Evolutionary conservation across 2,113 vertebrate genomes (phyloP).

Genomic region (Taxidea taxus): DNA sequence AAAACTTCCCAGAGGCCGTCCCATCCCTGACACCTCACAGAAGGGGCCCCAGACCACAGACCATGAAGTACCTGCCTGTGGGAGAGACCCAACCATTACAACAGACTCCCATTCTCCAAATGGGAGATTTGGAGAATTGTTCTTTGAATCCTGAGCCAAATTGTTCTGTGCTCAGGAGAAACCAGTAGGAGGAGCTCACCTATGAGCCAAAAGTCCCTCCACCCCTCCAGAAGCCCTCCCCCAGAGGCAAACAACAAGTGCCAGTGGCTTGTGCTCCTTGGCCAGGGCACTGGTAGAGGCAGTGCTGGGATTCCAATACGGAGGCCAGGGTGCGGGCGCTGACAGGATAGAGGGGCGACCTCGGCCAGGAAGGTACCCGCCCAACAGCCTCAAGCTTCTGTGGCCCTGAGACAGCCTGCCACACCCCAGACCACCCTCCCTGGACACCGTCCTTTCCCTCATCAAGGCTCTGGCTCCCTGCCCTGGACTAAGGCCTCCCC

Average conservation of each 20-base stretch:
- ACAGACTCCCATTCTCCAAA: neutral
- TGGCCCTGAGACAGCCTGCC: neutral
- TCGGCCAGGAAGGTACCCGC: accelerated
- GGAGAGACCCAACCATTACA: neutral
- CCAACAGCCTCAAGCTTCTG: neutral
- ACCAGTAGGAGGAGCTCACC: neutral
- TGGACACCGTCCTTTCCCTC: neutral
- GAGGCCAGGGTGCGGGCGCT: neutral
- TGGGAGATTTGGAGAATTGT: no score
- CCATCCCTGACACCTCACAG: neutral
- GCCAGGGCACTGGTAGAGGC: neutral
- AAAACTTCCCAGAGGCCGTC: neutral
- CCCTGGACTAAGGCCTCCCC: neutral
- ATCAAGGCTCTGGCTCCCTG: neutral
- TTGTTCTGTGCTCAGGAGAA: neutral
- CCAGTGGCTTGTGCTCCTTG: neutral
- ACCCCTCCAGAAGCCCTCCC: neutral
- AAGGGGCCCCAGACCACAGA: neutral
- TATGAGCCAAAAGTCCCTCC: neutral
- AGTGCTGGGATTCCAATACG: accelerated
- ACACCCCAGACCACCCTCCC: neutral
- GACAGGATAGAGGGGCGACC: no score
- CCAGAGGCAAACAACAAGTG: neutral
- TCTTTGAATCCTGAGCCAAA: no score
- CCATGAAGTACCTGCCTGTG: neutral